Conservation (phyloP, 2,113 vertebrate genomes). For the Limnothrissa miodon region DNA sequence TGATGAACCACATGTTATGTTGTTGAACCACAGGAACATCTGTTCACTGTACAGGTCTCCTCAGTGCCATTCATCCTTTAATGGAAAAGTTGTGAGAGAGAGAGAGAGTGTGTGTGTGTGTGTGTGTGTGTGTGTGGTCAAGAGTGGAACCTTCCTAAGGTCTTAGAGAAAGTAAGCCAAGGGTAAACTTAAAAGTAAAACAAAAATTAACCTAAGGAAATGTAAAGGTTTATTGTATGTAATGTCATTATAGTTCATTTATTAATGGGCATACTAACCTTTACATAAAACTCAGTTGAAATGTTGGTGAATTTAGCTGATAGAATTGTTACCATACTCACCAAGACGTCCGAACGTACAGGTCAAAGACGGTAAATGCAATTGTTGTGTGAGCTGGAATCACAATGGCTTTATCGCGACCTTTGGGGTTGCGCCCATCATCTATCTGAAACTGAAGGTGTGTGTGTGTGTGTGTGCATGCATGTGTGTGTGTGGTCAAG, state of each 20-base stretch:
- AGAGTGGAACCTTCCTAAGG: too few relatives aligned
- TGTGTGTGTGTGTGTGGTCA: neutral
- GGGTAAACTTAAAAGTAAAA: neutral
- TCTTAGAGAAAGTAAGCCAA: neutral
- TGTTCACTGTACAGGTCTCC: neutral
- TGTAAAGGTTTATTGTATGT: neutral
- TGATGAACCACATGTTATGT: constrained; percentile 24
- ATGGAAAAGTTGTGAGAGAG: neutral
- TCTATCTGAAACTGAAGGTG: constrained; percentile 89
- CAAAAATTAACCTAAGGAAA: neutral
- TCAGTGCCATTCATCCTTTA: neutral
- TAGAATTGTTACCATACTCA: constrained; percentile 60
- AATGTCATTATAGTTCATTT: neutral
- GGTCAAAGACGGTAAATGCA: constrained; percentile 93
- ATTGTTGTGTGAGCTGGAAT: constrained; percentile 98
- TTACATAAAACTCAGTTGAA: neutral
- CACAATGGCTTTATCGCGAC: constrained; percentile 94
- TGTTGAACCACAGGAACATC: constrained; percentile 27
- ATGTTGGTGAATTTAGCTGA: neutral
- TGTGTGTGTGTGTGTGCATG: neutral
- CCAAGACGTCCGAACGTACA: constrained; percentile 93
- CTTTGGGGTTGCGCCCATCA: constrained; percentile 87
- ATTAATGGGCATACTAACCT: neutral
- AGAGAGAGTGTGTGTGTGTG: neutral
- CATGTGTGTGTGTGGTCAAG: neutral